Evolutionary conservation across 2,888 invertebrate species (phyloP).

Genomic region (Steromphala cineraria): DNA sequence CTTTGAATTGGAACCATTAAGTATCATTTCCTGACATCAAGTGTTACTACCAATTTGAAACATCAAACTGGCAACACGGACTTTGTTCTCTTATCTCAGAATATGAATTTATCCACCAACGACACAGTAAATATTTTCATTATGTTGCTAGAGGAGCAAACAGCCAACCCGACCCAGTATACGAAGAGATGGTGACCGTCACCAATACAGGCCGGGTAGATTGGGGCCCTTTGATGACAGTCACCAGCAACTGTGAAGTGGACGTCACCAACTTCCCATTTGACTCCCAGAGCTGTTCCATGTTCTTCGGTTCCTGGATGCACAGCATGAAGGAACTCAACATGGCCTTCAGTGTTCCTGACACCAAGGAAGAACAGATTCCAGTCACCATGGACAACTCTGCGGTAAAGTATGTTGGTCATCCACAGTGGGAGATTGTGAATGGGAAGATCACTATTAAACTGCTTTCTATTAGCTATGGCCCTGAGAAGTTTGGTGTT

Average conservation of each 20-base stretch:
- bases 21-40: no score
- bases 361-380: constrained; percentile 28
- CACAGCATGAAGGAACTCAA: neutral
- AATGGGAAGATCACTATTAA: neutral
- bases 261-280: constrained; percentile 96
- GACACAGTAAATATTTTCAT: no score
- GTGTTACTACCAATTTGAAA: no score
- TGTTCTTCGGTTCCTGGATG: constrained; percentile 80
- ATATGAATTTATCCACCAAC: no score
- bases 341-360: neutral
- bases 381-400: constrained; percentile 28
- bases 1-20: no score
- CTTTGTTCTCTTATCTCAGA: no score
- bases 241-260: constrained; percentile 79
- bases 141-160: neutral
- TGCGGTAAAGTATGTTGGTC: constrained; percentile 26
- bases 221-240: constrained; percentile 79
- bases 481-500: constrained; percentile 41
- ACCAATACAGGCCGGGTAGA: neutral
- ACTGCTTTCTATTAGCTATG: neutral
- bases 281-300: constrained; percentile 91
- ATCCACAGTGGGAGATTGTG: constrained; percentile 37
- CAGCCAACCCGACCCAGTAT: neutral
- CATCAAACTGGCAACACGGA: no score
- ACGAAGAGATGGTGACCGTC: neutral